Percentiles rank a stretch among this genome's conserved stretches.
These are phyloP conservation scores for Poeciliopsis infans DNA, from an alignment of 2,797 vertebrate species.

Conservation along the genomic window DNA sequence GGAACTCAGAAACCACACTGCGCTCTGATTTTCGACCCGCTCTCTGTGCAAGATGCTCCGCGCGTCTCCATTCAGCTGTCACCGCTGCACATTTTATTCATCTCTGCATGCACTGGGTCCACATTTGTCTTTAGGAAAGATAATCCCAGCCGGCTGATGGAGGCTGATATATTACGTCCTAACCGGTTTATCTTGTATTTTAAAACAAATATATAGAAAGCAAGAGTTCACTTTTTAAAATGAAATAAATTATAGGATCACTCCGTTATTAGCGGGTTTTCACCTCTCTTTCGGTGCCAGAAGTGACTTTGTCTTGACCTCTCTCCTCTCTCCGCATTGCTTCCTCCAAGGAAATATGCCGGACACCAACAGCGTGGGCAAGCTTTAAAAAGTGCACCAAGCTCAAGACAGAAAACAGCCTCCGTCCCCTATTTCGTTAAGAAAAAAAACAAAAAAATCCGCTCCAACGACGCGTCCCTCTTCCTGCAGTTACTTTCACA, in stretches of 20 bases:
- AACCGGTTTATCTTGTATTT: constrained; percentile 14
- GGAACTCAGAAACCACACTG: not conserved
- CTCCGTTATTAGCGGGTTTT: constrained; percentile 5
- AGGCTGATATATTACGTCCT: constrained; percentile 11
- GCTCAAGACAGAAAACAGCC: constrained; percentile 12
- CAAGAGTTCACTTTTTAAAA: not conserved
- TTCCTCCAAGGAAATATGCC: constrained; percentile 30
- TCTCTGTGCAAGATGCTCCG: constrained; percentile 33
- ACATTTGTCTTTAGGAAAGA: not conserved
- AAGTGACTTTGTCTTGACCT: constrained; percentile 79
- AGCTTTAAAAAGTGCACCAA: constrained; percentile 14
- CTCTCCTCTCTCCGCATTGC: constrained; percentile 42
- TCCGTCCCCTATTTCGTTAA: constrained; percentile 3
- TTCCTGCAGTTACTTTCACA: constrained; percentile 67
- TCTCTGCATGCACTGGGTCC: constrained; percentile 14
- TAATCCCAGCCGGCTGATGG: constrained; percentile 12
- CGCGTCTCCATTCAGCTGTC: constrained; percentile 41
- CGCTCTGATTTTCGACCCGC: constrained; percentile 6
- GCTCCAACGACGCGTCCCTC: constrained; percentile 26
- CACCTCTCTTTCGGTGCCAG: constrained; percentile 24
- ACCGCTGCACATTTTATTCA: constrained; percentile 33
- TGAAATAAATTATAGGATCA: constrained; percentile 4
- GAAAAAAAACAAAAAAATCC: constrained; percentile 25
- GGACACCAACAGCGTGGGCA: constrained; percentile 29
- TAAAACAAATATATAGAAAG: not conserved